These are phyloP conservation scores for Sebastes hubbsi DNA, from an alignment of 2,797 vertebrate genomes.

Conservation along the genomic window DNA sequence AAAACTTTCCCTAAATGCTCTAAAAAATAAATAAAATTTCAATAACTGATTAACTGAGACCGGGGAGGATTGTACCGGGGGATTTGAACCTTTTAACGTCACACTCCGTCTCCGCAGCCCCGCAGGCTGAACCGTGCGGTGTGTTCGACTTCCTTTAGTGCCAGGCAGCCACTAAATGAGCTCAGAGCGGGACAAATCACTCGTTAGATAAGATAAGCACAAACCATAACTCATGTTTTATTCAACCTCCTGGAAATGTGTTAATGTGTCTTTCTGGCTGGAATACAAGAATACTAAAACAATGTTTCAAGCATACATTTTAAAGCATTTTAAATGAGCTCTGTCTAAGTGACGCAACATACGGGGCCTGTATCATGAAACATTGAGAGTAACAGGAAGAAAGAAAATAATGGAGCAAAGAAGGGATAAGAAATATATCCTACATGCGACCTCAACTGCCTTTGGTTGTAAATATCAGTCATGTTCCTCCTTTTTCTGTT, in stretches of 20 bases:
- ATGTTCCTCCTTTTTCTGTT: no score
- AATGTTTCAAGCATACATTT: background rate
- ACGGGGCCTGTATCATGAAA: background rate
- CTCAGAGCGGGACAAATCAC: constrained; percentile 19
- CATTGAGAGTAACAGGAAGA: no score
- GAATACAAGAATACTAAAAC: background rate
- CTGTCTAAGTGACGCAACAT: background rate
- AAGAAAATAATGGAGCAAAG: background rate
- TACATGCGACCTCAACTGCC: background rate
- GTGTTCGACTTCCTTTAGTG: background rate
- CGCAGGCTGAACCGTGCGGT: background rate
- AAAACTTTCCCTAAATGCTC: background rate
- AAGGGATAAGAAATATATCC: background rate
- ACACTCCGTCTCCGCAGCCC: no score
- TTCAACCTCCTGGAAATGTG: background rate
- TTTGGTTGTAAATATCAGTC: background rate
- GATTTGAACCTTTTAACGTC: background rate
- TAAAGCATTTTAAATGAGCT: background rate
- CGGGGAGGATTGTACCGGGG: no score
- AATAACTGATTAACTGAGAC: no score
- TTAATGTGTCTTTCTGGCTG: background rate
- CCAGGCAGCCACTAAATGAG: constrained; percentile 19
- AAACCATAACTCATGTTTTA: constrained; percentile 22
- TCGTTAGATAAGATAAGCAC: constrained; percentile 20
- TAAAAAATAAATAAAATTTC: background rate